A percentile compares a stretch with the other conserved stretches of the same genome.
Evolutionary conservation across 2,797 vertebrate genomes (phyloP).

Genomic region (Peromyscus aztecus): DNA sequence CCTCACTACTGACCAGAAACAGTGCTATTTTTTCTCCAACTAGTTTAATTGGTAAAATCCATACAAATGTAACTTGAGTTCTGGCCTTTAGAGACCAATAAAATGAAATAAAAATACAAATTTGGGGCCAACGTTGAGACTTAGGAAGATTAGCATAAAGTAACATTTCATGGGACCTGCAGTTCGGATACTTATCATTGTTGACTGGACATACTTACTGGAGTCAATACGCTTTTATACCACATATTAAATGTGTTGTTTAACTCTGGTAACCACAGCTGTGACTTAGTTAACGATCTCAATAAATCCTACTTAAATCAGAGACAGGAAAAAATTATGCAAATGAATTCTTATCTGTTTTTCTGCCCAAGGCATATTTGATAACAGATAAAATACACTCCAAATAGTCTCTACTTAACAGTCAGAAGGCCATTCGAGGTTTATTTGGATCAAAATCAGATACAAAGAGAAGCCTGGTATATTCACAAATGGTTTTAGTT

Average conservation of each 20-base stretch:
- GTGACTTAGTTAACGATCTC: slow-evolving; percentile 90
- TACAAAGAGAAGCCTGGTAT: slow-evolving; percentile 60
- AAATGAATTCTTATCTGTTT: slow-evolving; percentile 87
- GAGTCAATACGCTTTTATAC: slow-evolving; percentile 86
- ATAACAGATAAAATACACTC: slow-evolving; percentile 83
- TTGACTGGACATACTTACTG: slow-evolving; percentile 85
- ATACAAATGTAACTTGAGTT: slow-evolving; percentile 72
- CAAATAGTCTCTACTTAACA: slow-evolving; percentile 82
- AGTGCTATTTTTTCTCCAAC: slow-evolving; percentile 75
- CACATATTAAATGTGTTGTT: slow-evolving; percentile 85
- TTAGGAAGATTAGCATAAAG: slow-evolving; percentile 76
- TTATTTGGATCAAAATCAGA: slow-evolving; percentile 75
- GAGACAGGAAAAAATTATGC: slow-evolving; percentile 90
- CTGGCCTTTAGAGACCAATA: slow-evolving; percentile 77
- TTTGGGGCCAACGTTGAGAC: slow-evolving; percentile 72
- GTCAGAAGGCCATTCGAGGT: slow-evolving; percentile 64
- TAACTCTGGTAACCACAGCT: slow-evolving; percentile 89
- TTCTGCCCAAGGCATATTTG: slow-evolving; percentile 84
- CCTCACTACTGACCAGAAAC: slow-evolving; percentile 49
- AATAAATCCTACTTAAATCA: slow-evolving; percentile 91
- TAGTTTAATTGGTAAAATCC: slow-evolving; percentile 81
- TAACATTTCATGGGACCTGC: slow-evolving; percentile 81
- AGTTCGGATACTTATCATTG: slow-evolving; percentile 83
- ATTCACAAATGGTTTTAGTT: slow-evolving; percentile 77
- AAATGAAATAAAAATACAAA: slow-evolving; percentile 77